A percentile compares a stretch with the other conserved stretches of the same genome.
phyloP scores from a whole-genome alignment of 2,113 vertebrate species.

The Narcine bancroftii region DNA sequence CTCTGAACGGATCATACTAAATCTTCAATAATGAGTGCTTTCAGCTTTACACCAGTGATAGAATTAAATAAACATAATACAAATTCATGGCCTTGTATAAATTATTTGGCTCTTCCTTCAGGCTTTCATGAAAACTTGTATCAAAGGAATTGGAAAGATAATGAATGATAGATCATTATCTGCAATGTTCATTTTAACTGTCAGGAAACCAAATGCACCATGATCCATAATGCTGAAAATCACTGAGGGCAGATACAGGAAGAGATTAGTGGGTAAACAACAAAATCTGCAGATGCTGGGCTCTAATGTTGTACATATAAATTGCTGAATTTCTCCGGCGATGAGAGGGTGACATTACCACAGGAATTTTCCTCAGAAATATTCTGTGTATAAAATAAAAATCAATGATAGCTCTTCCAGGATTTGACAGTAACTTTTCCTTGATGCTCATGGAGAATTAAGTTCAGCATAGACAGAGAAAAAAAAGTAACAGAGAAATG shows the following conservation, averaged over 20 bases:
- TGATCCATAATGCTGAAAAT: background rate
- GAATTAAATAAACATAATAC: background rate
- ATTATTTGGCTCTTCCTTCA: background rate
- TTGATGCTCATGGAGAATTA: background rate
- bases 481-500: background rate
- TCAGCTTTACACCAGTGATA: background rate
- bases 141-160: background rate
- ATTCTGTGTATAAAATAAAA: background rate
- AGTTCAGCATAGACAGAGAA: background rate
- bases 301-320: too few relatives aligned
- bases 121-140: background rate
- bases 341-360: background rate
- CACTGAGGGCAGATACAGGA: background rate
- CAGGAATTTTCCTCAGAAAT: background rate
- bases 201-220: background rate
- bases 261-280: too few relatives aligned
- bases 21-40: background rate
- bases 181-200: background rate
- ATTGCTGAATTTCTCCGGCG: too few relatives aligned
- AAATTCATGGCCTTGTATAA: background rate
- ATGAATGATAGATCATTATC: background rate
- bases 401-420: background rate
- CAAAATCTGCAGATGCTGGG: too few relatives aligned
- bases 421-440: background rate
- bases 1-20: background rate